Conservation (phyloP, 2,113 vertebrate species). For the Neogale vison region DNA sequence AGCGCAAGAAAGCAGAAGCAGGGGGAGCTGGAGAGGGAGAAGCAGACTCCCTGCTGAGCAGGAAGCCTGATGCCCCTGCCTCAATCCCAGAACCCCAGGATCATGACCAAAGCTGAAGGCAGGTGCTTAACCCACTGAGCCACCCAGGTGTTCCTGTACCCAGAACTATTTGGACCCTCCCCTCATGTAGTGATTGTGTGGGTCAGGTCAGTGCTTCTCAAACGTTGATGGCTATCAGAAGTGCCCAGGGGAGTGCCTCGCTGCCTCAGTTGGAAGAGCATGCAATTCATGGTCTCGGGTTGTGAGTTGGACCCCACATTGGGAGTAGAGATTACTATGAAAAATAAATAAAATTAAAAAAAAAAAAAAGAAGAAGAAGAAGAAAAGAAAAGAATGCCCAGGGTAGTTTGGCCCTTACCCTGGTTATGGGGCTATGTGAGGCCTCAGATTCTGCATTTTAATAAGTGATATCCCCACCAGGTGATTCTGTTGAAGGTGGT, state of each 20-base stretch:
- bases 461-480: neutral
- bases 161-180: neutral
- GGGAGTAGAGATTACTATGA: neutral
- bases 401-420: neutral
- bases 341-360: neutral
- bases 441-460: neutral
- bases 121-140: neutral
- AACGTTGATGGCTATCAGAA: neutral
- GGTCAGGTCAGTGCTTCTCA: neutral
- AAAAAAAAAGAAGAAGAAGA: too few relatives aligned
- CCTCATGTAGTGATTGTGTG: neutral
- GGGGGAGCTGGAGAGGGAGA: too few relatives aligned
- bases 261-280: neutral
- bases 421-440: neutral
- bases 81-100: too few relatives aligned
- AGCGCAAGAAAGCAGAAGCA: too few relatives aligned
- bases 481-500: neutral
- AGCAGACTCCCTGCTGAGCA: too few relatives aligned
- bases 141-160: neutral
- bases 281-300: neutral
- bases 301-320: neutral
- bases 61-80: too few relatives aligned
- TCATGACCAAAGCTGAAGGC: neutral
- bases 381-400: neutral
- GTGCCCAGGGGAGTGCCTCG: neutral